A percentile compares a stretch with the other conserved stretches of the same genome.
These are phyloP conservation scores for Luidia sarsii DNA, from an alignment of 53 echinoderm and acorn worm species.

Conservation along the genomic window DNA sequence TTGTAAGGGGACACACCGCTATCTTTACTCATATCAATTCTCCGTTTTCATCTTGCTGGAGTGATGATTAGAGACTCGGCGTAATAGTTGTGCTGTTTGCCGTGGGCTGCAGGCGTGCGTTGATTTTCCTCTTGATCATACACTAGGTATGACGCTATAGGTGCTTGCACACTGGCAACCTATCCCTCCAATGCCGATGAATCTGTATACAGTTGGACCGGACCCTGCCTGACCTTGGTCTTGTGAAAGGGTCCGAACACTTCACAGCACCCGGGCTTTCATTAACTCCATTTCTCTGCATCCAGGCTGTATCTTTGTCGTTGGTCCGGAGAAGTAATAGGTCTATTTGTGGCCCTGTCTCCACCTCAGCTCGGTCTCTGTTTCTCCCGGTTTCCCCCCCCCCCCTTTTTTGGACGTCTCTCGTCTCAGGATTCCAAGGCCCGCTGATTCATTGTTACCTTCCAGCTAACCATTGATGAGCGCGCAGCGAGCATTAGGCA, in stretches of 20 bases:
- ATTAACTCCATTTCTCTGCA: constrained; percentile 19
- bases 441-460: constrained; percentile 42
- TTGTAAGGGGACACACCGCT: too few relatives aligned
- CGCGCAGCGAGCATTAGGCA: constrained; percentile 19
- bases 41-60: too few relatives aligned
- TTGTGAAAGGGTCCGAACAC: too few relatives aligned
- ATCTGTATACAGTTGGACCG: too few relatives aligned
- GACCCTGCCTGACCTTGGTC: constrained; percentile 9
- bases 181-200: too few relatives aligned
- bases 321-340: neutral
- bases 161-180: too few relatives aligned
- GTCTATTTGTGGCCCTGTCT: neutral
- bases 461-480: constrained; percentile 7
- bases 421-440: constrained; percentile 18
- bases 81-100: too few relatives aligned
- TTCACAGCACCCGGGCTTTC: constrained; percentile 2
- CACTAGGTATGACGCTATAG: too few relatives aligned
- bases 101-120: too few relatives aligned
- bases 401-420: neutral
- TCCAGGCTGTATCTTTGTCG: constrained; percentile 14
- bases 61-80: too few relatives aligned
- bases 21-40: too few relatives aligned
- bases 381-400: neutral
- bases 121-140: too few relatives aligned
- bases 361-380: neutral